phyloP scores from a whole-genome alignment of 1,140 invertebrate genomes.

The Harlomillsia oculata region DNA sequence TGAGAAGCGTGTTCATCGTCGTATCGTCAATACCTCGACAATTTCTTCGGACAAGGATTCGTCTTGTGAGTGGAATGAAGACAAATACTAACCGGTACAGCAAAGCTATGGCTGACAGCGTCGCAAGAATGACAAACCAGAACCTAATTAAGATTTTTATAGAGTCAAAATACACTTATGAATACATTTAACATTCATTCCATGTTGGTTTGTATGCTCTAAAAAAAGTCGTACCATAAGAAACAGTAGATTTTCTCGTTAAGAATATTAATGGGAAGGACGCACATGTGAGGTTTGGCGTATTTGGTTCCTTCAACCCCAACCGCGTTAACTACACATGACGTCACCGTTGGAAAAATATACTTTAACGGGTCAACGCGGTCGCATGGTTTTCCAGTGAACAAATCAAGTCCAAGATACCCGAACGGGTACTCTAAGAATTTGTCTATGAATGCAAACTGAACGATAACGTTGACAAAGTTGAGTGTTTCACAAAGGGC shows the following conservation, averaged over 20 bases:
- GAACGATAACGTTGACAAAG: slow-evolving; percentile 60
- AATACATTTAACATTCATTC: not conserved
- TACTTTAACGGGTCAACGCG: not conserved
- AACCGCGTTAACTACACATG: not conserved
- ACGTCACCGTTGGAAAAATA: slow-evolving; percentile 1
- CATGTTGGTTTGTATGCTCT: not conserved
- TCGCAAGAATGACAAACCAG: slow-evolving; percentile 61
- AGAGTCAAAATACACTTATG: not conserved
- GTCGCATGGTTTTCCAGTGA: slow-evolving; percentile 74
- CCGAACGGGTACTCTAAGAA: slow-evolving; percentile 41
- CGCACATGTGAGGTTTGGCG: slow-evolving; percentile 2
- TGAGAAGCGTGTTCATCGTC: slow-evolving; percentile 63
- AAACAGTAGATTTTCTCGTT: slow-evolving; percentile 5
- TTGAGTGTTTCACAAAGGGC: slow-evolving; percentile 9
- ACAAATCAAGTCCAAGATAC: slow-evolving; percentile 57
- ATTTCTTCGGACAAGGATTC: not conserved
- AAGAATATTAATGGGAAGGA: not conserved
- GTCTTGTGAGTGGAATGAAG: slow-evolving; percentile 24
- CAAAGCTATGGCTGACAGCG: slow-evolving; percentile 52
- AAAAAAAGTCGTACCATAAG: not conserved
- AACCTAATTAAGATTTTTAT: slow-evolving; percentile 71
- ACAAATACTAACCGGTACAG: slow-evolving; percentile 46
- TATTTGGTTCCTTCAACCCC: not conserved
- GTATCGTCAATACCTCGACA: slow-evolving; percentile 37
- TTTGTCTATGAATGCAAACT: slow-evolving; percentile 64